phyloP scores from a whole-genome alignment of 2,888 invertebrate species.

The Torymus tubicola region DNA sequence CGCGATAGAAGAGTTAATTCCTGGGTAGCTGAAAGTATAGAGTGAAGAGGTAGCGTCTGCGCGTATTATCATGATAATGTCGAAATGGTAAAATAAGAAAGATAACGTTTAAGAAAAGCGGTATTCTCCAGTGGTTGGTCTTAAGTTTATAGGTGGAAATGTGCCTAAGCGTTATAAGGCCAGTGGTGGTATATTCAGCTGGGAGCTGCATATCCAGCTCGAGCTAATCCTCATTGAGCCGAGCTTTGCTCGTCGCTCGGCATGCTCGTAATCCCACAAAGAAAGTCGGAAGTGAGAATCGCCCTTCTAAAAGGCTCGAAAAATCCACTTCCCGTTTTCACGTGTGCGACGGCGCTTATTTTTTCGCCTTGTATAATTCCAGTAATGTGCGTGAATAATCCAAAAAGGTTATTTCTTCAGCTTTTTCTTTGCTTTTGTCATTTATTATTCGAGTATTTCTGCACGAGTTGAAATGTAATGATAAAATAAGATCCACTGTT shows the following conservation, averaged over 20 bases:
- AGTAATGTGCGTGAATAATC: no score
- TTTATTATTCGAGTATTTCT: no score
- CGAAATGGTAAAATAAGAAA: conserved; percentile 6
- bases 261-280: conserved; percentile 35
- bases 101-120: conserved; percentile 11
- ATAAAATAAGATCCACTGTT: no score
- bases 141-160: conserved; percentile 38
- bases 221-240: conserved; percentile 52
- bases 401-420: no score
- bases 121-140: conserved; percentile 25
- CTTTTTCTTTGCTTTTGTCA: no score
- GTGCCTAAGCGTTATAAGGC: conserved; percentile 47
- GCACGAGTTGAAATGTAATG: no score
- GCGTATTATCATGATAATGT: no score
- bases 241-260: conserved; percentile 47
- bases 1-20: no score
- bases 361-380: background rate
- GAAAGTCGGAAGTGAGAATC: conserved; percentile 40
- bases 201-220: conserved; percentile 5
- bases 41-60: no score
- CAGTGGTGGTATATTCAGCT: conserved; percentile 8
- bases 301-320: conserved; percentile 1
- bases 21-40: no score
- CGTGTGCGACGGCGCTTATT: background rate
- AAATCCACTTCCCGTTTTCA: conserved; percentile 31